Base-by-base conservation (phyloP, 2,113 vertebrate genomes). In the Alethe castanea region DNA sequence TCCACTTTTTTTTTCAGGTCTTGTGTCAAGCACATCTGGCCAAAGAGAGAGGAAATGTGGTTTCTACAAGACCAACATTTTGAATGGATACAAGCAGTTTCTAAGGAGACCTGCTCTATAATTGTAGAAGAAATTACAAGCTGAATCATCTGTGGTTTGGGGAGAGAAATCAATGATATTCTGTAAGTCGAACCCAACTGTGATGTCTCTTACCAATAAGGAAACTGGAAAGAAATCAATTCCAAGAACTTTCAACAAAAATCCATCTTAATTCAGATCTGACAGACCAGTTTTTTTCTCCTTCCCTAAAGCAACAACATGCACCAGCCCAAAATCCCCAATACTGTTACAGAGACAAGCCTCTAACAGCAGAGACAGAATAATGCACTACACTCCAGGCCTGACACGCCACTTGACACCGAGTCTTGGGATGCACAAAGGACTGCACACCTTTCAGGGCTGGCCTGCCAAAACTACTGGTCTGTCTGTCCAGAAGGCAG, bases 61-160 rank as follows among this genome's bases (percentile, higher is more conserved):
- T 91, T 95, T 96, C 72, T 85, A 94, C 90, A 93, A 93, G 88
- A 96, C 8, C 8, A 93, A 87, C 80, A 67, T 94, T 94, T 90
- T 93, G 90, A 96, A 86, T 91, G 77, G 80, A 64, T 93, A 92
- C 88, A 96, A 89, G 90, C 88, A 96, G 93, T 90, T 96, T 95
- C 95, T 96, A 96, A 96, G 95, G 94, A 93, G 82, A 96, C 47
- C 35, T 94, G 73, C 70, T 85, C 62, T 94, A 81, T 96, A 93
- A 97, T 96, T 95, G 93, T 81, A 92, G 56, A 94, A 88, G 86
- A 97, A 97, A 97, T 96, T 92, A 95, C 90, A 95, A 95, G 93
- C 87, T 97, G 94, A 95, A 95, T 95, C 95, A 93, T 92, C 93
- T 81, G 92, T 78, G 93, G 95, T 86, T 74, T 92, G 59, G 47